These are phyloP conservation scores for Irena cyanogastra DNA, from an alignment of 2,113 vertebrate species.

Conservation along the genomic window DNA sequence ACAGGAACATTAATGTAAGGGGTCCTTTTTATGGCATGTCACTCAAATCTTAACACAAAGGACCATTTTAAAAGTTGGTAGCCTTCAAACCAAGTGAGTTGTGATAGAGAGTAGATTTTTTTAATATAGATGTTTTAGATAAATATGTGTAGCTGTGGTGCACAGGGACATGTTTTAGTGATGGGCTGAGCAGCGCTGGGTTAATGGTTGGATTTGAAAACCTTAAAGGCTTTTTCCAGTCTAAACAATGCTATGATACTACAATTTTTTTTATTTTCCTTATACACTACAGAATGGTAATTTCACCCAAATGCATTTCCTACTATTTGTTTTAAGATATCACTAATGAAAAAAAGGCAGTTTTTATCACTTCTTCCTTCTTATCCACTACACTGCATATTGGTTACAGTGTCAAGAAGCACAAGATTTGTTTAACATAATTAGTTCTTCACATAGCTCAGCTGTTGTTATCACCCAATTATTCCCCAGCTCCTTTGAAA, in stretches of 20 bases:
- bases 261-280: not conserved
- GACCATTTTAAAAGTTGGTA: not conserved
- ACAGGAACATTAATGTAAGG: not conserved
- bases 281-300: not conserved
- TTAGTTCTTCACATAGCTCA: slow-evolving; percentile 5
- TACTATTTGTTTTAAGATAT: not conserved
- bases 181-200: not conserved
- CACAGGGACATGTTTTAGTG: not conserved
- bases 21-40: not conserved
- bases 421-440: not conserved
- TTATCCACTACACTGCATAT: not conserved
- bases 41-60: not conserved
- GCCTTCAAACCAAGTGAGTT: not conserved
- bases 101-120: not conserved
- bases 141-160: not conserved
- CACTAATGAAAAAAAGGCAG: not conserved
- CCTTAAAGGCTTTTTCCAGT: not conserved
- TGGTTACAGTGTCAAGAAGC: not conserved
- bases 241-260: not conserved
- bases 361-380: not conserved
- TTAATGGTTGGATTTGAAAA: not conserved
- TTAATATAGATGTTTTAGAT: not conserved
- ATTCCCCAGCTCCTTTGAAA: not conserved
- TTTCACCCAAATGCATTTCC: not conserved
- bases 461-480: not conserved